Conservation (phyloP, 2,797 vertebrate genomes). For the Borostomias antarcticus region DNA sequence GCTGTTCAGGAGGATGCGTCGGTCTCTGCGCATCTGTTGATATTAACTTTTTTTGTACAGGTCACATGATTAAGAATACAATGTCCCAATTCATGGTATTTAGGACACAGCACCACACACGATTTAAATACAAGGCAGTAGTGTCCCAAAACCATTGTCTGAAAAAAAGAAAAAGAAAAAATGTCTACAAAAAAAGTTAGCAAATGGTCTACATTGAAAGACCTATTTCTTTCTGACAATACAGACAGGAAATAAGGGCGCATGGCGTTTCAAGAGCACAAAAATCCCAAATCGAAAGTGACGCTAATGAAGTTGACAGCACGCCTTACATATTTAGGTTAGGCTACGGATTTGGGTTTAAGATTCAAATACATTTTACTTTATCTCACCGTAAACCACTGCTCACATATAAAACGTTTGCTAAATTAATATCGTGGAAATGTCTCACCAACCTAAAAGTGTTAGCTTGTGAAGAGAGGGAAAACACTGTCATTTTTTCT, state of each 20-base stretch:
- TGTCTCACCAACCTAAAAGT: slow-evolving; percentile 16
- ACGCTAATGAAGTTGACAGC: slow-evolving; percentile 21
- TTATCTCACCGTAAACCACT: slow-evolving; percentile 9
- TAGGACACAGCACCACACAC: slow-evolving; percentile 52
- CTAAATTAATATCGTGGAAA: neutral
- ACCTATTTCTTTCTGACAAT: neutral
- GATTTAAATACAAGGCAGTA: slow-evolving; percentile 49
- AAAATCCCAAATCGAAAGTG: slow-evolving; percentile 37
- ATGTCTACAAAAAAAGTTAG: neutral
- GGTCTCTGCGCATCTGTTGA: slow-evolving; percentile 64
- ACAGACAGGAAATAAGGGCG: neutral
- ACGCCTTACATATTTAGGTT: neutral
- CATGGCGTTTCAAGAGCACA: neutral
- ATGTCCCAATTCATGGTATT: slow-evolving; percentile 59
- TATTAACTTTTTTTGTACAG: slow-evolving; percentile 36
- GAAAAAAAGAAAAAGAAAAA: slow-evolving; percentile 7
- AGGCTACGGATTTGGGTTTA: slow-evolving; percentile 5
- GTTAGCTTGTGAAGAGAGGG: slow-evolving; percentile 21
- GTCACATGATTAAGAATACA: slow-evolving; percentile 53
- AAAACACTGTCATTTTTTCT: slow-evolving; percentile 23
- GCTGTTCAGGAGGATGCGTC: slow-evolving; percentile 17
- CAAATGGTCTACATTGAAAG: neutral
- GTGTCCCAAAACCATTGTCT: neutral
- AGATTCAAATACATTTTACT: slow-evolving; percentile 40
- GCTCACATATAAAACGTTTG: too few relatives aligned